Evolutionary conservation across 2,113 vertebrate species (phyloP), one percentile per base, ranked within the genome.

Genomic region (Arvicanthis niloticus): DNA sequence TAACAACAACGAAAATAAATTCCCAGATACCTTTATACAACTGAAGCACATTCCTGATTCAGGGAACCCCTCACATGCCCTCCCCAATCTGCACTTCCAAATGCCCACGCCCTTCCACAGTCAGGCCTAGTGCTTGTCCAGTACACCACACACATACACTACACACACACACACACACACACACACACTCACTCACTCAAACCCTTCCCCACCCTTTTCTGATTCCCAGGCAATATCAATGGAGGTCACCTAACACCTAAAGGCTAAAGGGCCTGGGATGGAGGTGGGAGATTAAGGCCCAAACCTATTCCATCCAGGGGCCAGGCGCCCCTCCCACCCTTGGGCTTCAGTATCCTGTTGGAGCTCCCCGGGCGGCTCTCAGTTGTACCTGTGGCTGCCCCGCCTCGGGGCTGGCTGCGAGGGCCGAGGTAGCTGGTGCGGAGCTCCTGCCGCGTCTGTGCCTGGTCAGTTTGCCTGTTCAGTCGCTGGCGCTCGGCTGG

Each of bases 361-460:
- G 6, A 31, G 42, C 24, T 67, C 48, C 34, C 21, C 29, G 53
- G 42, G 15, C 24, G 4, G 60, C 34, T 40, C 58, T 7, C 0
- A 3, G 37, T 48, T 4, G 70, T 97, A 98, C 97, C 98, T 98
- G 97, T 82, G 76, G 97, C 95, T 97, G 97, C 96, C 97, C 95
- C 82, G 78, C 92, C 67, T 85, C 60, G 93, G 96, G 96, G 93
- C 95, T 91, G 93, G 88, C 93, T 81, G 86, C 51, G 67, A 91
- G 92, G 95, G 87, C 78, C 62, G 81, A 82, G 72, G 94, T 88
- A 86, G 91, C 94, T 56, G 91, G 75, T n/a, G 67, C 89, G 5
- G 82, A 72, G 84, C 87, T 95, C 82, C 29, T 37, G 73, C 94
- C 37, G 87, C 65, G 11, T 53, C 65, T 5, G 85, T 91, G 21